These are phyloP conservation scores for Origma solitaria DNA, from an alignment of 2,113 vertebrate genomes.

Conservation along the genomic window DNA sequence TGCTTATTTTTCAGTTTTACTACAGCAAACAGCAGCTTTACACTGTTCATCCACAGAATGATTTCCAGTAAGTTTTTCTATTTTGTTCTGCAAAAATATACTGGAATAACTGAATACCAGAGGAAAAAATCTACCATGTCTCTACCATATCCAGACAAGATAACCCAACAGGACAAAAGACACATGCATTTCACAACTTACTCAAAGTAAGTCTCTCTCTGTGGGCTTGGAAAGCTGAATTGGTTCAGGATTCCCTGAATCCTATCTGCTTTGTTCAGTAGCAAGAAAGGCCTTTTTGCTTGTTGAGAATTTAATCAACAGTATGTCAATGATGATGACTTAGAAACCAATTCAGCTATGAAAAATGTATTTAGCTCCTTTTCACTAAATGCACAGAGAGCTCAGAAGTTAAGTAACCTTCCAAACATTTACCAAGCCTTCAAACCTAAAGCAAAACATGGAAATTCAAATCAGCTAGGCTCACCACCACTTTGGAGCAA, in stretches of 20 bases:
- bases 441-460: background rate
- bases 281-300: background rate
- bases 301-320: background rate
- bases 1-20: background rate
- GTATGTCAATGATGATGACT: background rate
- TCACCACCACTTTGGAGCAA: background rate
- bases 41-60: background rate
- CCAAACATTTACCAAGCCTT: background rate
- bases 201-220: no score
- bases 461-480: background rate
- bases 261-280: background rate
- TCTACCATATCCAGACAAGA: background rate
- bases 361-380: background rate
- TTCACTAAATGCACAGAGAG: background rate
- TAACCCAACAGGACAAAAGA: background rate
- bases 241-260: no score
- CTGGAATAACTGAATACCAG: background rate
- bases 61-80: background rate
- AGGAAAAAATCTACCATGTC: background rate
- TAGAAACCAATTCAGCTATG: background rate
- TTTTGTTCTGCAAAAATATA: background rate
- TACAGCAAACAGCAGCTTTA: background rate
- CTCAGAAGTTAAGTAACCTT: background rate
- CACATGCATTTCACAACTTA: background rate
- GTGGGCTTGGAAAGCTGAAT: no score